Base-by-base conservation (phyloP, 2,888 invertebrate genomes). In the Ennomos quercinarius region DNA sequence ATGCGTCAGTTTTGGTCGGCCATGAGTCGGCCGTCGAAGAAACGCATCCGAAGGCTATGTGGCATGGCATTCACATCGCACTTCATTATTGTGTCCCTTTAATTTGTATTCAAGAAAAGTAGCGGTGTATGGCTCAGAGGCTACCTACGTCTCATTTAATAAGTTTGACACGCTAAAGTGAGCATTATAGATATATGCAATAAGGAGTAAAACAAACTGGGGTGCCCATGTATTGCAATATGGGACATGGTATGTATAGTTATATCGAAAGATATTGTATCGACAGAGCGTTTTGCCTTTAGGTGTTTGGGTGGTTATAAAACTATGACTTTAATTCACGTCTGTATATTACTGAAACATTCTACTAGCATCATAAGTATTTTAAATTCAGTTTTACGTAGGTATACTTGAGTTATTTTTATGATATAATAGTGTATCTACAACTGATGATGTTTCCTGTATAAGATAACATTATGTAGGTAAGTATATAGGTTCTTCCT, bases 101-200 rank as follows among this genome's bases (percentile, higher is more conserved):
- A 70, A 84, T 85, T 84, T 71, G 83, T 83, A 85, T 85, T 82
- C 85, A 73, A 73, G 72, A 63, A 57, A 66, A 54, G 70, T 61
- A 71, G 44, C 61, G 57, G 57, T 71, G 73, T 73, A 70, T 74
- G 70, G 66, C 70, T 70, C 69, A 6, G 67, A 68, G 58, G 50
- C 60, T 57, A 57, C 64, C 51, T 34, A 46, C 37, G 37, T 46
- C 35, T 48, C 48, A 55, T 52, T 40, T 12, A 9, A 34, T 5
- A 35, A 9, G 17, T 39, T 13, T n/a, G 45, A n/a, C n/a, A 55
- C 11, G 13, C 52, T 13, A 54, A 42, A 51, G 10, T 56, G 39
- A 49, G 42, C 57, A 40, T 10, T 66, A 44, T 49, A 8, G 0
- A 6, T 1, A 35, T 9, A 17, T 27, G 6, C 4, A 0, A 1